Evolutionary conservation across 1,140 invertebrate species (phyloP), one percentile per base, ranked within the genome.

Genomic region (Macrobrachium nipponense): DNA sequence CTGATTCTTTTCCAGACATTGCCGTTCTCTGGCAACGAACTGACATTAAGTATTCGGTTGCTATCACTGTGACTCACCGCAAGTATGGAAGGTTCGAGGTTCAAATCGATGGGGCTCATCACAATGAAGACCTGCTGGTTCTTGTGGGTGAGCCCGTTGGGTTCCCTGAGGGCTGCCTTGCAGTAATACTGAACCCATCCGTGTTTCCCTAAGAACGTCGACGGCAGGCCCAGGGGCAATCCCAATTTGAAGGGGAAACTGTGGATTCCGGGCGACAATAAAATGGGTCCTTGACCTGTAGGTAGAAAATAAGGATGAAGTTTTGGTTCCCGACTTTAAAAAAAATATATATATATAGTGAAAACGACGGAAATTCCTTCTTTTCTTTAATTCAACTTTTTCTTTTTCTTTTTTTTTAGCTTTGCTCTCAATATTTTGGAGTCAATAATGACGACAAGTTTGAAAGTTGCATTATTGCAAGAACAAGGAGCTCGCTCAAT

Each of bases 101-200:
- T 98, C 86, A 98, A 92, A 92, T 98, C 97, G 83, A 98, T 97
- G 1, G 97, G 97, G 91, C 97, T 98, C 96, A 98, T 98, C 0
- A 98, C 96, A 89, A 98, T 97, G 91, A 98, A 98, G 12, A 98
- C 97, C 92, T 98, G 97, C 91, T 98, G 97, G 91, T 98, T 98
- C 92, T 98, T 98, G 90, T 98, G 97, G 6, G 96, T 96, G 15
- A 98, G 92, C 4, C 97, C 97, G 89, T 96, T 96, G 3, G 96
- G 95, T 91, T 98, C 97, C 76, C 96, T 92, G 0, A 98, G 92
- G 2, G 97, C 97, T 10, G 97, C 96, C 91, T 97, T 97, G 90
- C 97, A 98, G 90, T 95, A 98, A 91, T 98, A 98, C 91, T 98
- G 97, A 4, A 98, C 97, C 97, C 97, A 98, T 59, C 97, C 97